Percentiles rank a stretch among this genome's conserved stretches.
These are phyloP conservation scores for Drosophila suzukii DNA, from an alignment of 1,140 invertebrate genomes.

Conservation along the genomic window DNA sequence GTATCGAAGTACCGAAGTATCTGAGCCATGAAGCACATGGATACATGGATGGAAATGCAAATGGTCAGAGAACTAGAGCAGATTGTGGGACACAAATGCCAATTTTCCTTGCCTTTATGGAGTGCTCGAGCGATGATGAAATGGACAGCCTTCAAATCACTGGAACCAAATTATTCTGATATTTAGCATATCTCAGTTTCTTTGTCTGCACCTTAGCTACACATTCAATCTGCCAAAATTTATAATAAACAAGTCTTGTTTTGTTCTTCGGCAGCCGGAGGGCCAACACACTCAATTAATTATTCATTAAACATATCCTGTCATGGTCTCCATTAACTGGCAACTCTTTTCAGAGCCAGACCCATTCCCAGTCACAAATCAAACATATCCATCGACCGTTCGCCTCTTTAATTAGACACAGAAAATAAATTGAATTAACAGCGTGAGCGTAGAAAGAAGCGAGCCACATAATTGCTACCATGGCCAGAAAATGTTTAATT, in stretches of 20 bases:
- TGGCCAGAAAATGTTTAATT: slow-evolving; percentile 67
- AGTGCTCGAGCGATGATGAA: slow-evolving; percentile 55
- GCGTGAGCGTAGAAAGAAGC: slow-evolving; percentile 50
- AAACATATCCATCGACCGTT: slow-evolving; percentile 33
- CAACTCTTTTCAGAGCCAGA: slow-evolving; percentile 19
- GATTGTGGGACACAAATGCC: slow-evolving; percentile 43
- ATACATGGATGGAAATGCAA: slow-evolving; percentile 16
- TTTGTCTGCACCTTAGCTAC: not conserved
- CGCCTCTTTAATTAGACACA: slow-evolving; percentile 72
- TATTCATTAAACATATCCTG: slow-evolving; percentile 56
- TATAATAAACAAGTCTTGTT: slow-evolving; percentile 6
- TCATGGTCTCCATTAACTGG: slow-evolving; percentile 34
- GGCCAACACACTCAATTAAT: slow-evolving; percentile 35
- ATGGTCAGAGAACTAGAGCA: slow-evolving; percentile 27
- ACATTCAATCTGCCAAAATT: not conserved
- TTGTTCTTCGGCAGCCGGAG: not conserved
- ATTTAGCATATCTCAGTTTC: not conserved
- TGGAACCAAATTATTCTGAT: not conserved
- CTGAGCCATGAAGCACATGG: slow-evolving; percentile 2
- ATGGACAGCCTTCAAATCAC: not conserved
- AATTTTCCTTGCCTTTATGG: slow-evolving; percentile 61
- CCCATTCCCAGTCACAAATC: slow-evolving; percentile 38
- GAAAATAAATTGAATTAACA: slow-evolving; percentile 79
- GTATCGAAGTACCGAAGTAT: slow-evolving; percentile 13
- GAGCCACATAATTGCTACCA: slow-evolving; percentile 68